Evolutionary conservation across 2,888 invertebrate species (phyloP).

Genomic region (Hoplodrina blanda): DNA sequence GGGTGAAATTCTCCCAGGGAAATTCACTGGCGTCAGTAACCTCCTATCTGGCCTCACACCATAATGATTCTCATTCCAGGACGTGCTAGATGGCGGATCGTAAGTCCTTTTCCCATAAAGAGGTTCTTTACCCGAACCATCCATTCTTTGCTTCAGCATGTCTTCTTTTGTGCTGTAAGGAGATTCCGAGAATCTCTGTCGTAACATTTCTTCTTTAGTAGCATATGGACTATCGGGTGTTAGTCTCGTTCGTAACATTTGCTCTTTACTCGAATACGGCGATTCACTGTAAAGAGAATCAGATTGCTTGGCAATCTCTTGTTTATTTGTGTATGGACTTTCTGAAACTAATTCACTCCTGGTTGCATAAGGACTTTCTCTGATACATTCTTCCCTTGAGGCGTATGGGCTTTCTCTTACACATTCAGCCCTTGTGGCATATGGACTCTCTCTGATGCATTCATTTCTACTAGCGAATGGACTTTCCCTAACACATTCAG

Average conservation of each 20-base stretch:
- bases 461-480: slow-evolving; percentile 63
- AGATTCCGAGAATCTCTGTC: slow-evolving; percentile 88
- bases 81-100: slow-evolving; percentile 84
- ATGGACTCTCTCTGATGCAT: slow-evolving; percentile 69
- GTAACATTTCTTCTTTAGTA: slow-evolving; percentile 89
- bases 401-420: slow-evolving; percentile 69
- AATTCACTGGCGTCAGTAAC: slow-evolving; percentile 83
- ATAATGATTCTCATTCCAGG: slow-evolving; percentile 85
- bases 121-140: slow-evolving; percentile 81
- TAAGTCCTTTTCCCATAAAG: slow-evolving; percentile 86
- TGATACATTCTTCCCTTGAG: slow-evolving; percentile 68
- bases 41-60: slow-evolving; percentile 84
- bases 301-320: slow-evolving; percentile 78
- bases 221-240: slow-evolving; percentile 84
- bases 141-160: slow-evolving; percentile 86
- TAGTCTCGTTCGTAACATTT: slow-evolving; percentile 83
- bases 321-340: slow-evolving; percentile 76
- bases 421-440: slow-evolving; percentile 69
- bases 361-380: slow-evolving; percentile 68
- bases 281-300: slow-evolving; percentile 84
- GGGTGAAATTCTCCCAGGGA: slow-evolving; percentile 82
- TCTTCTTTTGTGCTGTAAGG: slow-evolving; percentile 89
- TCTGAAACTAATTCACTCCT: slow-evolving; percentile 71
- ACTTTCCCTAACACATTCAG: slow-evolving; percentile 55
- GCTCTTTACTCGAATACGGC: slow-evolving; percentile 87